These are phyloP conservation scores for Eupsittula cactorum DNA, from an alignment of 2,113 vertebrate species.

Conservation along the genomic window DNA sequence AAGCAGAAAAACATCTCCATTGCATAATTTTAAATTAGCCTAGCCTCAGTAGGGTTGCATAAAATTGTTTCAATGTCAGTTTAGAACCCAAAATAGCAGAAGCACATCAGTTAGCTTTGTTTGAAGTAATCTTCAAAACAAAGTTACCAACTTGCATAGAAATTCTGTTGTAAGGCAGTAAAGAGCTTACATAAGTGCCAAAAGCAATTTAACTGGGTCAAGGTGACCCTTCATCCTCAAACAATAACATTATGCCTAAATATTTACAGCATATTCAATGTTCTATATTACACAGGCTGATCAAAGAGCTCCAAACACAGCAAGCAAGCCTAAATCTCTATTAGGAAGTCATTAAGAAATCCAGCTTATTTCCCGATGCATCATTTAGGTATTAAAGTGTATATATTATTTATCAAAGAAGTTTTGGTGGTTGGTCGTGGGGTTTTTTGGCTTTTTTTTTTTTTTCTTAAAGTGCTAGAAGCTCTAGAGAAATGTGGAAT, in stretches of 20 bases:
- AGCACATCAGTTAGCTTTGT: background rate
- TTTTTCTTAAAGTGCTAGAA: background rate
- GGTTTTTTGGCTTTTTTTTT: background rate
- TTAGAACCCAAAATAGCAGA: background rate
- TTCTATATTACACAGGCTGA: background rate
- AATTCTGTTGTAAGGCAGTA: background rate
- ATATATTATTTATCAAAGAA: background rate
- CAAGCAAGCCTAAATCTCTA: background rate
- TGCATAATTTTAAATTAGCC: background rate
- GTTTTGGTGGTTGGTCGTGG: background rate
- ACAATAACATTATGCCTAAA: background rate
- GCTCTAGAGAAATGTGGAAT: background rate
- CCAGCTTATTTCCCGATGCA: background rate
- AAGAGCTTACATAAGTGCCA: background rate
- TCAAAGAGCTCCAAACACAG: background rate
- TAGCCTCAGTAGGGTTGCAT: background rate
- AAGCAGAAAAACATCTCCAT: background rate
- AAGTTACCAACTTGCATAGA: background rate
- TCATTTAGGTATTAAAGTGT: background rate
- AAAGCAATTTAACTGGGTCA: background rate
- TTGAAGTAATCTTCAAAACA: background rate
- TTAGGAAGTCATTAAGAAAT: background rate
- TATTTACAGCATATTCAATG: background rate
- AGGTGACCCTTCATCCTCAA: background rate
- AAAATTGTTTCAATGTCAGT: background rate